phyloP scores from a whole-genome alignment of 2,888 invertebrate genomes.

The Dermolepida albohirtum region DNA sequence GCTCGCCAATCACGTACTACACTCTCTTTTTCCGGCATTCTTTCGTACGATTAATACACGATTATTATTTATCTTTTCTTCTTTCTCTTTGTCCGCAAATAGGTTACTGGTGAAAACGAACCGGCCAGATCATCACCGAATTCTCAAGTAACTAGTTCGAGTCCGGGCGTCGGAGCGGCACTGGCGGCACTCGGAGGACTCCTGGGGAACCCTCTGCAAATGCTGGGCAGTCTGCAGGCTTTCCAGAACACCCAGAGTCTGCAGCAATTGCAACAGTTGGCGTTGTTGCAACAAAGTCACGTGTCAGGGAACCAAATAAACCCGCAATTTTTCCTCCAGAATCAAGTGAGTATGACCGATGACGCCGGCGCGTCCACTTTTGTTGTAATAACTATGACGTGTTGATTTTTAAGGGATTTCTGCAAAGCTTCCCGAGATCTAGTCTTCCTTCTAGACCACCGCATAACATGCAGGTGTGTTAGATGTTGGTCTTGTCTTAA shows the following conservation, averaged over 20 bases:
- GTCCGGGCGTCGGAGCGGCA: conserved; percentile 62
- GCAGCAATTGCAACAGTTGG: conserved; percentile 75
- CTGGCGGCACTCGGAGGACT: conserved; percentile 67
- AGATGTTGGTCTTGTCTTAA: conserved; percentile 37
- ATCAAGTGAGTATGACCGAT: conserved; percentile 70
- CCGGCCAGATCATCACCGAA: conserved; percentile 59
- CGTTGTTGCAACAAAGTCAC: conserved; percentile 72
- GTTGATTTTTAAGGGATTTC: conserved; percentile 63
- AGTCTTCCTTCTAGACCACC: conserved; percentile 65
- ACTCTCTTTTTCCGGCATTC: conserved; percentile 17
- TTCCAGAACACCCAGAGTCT: conserved; percentile 74
- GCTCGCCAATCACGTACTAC: conserved; percentile 2
- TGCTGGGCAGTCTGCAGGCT: conserved; percentile 66
- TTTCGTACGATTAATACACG: not conserved
- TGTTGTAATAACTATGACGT: conserved; percentile 28
- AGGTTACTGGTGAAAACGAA: conserved; percentile 63
- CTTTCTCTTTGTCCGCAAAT: conserved; percentile 25
- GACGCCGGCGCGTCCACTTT: not conserved
- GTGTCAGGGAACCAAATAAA: conserved; percentile 63
- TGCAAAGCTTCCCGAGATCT: conserved; percentile 66
- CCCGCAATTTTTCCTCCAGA: conserved; percentile 81
- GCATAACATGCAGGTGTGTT: conserved; percentile 67
- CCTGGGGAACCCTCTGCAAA: conserved; percentile 63
- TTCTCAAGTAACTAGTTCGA: conserved; percentile 63
- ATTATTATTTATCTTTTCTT: conserved; percentile 2